phyloP scores from a whole-genome alignment of 2,888 invertebrate genomes.

The Acleris laterana region DNA sequence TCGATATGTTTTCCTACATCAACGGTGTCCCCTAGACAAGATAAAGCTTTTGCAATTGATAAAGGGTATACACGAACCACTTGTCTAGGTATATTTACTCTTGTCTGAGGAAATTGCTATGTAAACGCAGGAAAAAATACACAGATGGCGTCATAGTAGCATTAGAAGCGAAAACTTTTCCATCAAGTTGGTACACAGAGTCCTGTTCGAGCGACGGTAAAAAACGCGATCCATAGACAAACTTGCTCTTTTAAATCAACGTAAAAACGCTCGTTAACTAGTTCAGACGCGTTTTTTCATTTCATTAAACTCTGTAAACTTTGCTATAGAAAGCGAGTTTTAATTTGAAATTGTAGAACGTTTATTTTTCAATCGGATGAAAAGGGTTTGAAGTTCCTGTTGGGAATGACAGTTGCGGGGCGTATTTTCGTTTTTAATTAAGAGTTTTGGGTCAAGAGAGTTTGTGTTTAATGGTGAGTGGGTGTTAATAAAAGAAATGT shows the following conservation, averaged over 20 bases:
- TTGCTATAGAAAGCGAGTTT: slow-evolving; percentile 7
- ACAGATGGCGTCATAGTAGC: no score
- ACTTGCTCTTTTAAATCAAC: slow-evolving; percentile 10
- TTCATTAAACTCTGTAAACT: slow-evolving; percentile 14
- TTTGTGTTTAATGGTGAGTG: neutral
- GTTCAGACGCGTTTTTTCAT: slow-evolving; percentile 4
- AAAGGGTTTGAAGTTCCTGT: slow-evolving; percentile 4
- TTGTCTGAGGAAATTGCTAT: no score
- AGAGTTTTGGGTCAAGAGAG: slow-evolving; percentile 1
- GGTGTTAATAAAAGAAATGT: neutral
- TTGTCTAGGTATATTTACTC: no score
- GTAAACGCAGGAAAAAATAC: no score
- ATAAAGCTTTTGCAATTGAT: no score
- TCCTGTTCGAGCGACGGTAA: neutral
- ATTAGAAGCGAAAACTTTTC: no score
- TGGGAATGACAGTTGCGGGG: slow-evolving; percentile 9
- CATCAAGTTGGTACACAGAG: neutral
- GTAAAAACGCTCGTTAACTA: slow-evolving; percentile 9
- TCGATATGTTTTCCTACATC: no score
- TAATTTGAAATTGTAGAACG: slow-evolving; percentile 5
- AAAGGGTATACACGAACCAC: no score
- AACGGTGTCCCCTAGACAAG: no score
- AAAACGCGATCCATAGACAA: slow-evolving; percentile 12
- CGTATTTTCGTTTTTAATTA: slow-evolving; percentile 18
- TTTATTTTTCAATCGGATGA: slow-evolving; percentile 15